Conservation (phyloP, 2,113 vertebrate species). For the Archocentrus centrarchus region DNA sequence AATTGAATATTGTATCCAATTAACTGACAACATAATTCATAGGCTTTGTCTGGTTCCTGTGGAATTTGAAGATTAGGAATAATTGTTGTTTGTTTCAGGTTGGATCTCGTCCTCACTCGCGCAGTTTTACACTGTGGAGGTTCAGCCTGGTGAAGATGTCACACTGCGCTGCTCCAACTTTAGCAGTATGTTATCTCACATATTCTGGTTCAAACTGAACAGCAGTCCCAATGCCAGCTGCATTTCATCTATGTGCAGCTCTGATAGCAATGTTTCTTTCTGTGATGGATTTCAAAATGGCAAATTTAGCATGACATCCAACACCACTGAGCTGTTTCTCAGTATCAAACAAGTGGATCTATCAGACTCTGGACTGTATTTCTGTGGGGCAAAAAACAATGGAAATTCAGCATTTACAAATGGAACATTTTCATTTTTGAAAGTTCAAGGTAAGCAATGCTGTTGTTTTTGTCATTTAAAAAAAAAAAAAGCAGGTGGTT, state of each 20-base stretch:
- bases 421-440: conserved; percentile 9
- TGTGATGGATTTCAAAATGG: background rate
- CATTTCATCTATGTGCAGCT: background rate
- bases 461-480: background rate
- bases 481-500: rapidly evolving
- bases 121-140: conserved; percentile 1
- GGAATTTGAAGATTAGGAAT: background rate
- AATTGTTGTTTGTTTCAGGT: conserved; percentile 12
- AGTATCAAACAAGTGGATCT: conserved; percentile 1
- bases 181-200: too few species aligned
- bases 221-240: background rate
- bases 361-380: conserved; percentile 39
- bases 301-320: conserved; percentile 24
- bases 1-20: background rate
- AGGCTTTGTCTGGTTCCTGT: rapidly evolving
- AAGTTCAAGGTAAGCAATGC: conserved; percentile 31
- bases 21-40: background rate
- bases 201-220: background rate
- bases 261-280: rapidly evolving
- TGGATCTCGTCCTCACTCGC: background rate
- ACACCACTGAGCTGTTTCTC: background rate
- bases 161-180: background rate
- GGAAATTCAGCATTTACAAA: background rate
- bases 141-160: background rate
- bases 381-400: background rate